Base-by-base conservation (phyloP, 2,797 vertebrate species). In the Rousettus madagascariensis region DNA sequence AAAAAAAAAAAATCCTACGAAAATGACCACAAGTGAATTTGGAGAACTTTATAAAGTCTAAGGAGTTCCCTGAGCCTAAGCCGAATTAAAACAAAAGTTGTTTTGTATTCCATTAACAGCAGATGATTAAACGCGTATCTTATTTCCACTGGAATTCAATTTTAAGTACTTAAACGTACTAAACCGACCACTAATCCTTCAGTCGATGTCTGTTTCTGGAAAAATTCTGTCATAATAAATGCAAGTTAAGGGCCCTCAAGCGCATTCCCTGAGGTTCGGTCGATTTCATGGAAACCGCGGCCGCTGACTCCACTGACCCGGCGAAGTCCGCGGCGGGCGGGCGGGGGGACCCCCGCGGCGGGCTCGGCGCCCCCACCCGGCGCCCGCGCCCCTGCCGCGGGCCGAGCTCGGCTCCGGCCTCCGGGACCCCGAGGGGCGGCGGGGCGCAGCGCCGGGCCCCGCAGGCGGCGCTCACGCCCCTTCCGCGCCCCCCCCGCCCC, bases 101-200 rank as follows among this genome's bases (percentile, higher is more conserved):
- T 96, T 96, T 91, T 89, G 97, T 94, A 53, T 71, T 91, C 95
- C 94, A 96, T 96, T 97, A 93, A 96, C 89, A 96, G 95, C 92
- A 82, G 92, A 95, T 79, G 95, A 97, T 97, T 94, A 95, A 90
- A 94, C 49, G 43, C 82, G 6, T 95, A 94, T 95, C 93, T 95
- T 41, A 94, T 96, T 96, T 97, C 96, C 93, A 68, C 86, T 88
- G 95, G 96, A 95, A 97, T 97, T 95, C 90, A 95, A 59, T 94
- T 96, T 59, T 57, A 96, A 96, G 80, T 66, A 90, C 94, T 97
- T 90, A 93, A 93, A 97, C 78, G 75, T 80, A 91, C 79, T 90
- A 79, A 85, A 87, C 61, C 30, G 78, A 89, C 93, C 96, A 38
- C 84, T 96, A 90, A 92, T 71, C 95, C 96, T 46, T 46, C 57